phyloP scores from a whole-genome alignment of 1,140 invertebrate genomes.

The Magallana angulata region DNA sequence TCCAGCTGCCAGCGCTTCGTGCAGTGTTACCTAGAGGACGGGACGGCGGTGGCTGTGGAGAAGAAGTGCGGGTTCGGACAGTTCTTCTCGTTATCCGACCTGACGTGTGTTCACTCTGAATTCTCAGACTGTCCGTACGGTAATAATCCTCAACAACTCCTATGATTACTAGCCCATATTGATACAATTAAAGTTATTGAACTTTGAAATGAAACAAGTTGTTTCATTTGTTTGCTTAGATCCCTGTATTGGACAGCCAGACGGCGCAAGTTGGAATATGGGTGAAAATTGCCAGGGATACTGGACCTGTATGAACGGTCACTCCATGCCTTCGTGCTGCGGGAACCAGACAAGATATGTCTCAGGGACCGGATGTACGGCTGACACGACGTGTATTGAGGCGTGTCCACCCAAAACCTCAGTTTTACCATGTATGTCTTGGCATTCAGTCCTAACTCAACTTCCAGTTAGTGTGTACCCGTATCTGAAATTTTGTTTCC shows the following conservation, averaged over 20 bases:
- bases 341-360: neutral
- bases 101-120: constrained; percentile 19
- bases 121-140: constrained; percentile 30
- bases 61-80: constrained; percentile 37
- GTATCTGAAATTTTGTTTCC: too few relatives aligned
- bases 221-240: neutral
- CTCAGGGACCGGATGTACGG: neutral
- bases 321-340: constrained; percentile 2
- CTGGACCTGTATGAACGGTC: constrained; percentile 19
- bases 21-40: constrained; percentile 25
- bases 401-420: constrained; percentile 5
- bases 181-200: too few relatives aligned
- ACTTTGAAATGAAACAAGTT: too few relatives aligned
- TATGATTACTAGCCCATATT: neutral
- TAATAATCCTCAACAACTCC: neutral
- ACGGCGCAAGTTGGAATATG: constrained; percentile 19
- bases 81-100: constrained; percentile 40
- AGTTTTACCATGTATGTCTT: neutral
- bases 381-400: neutral
- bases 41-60: neutral
- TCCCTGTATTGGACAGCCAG: constrained; percentile 26
- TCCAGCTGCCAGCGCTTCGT: constrained; percentile 44
- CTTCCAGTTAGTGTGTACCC: too few relatives aligned
- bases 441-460: too few relatives aligned
- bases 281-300: constrained; percentile 4